A percentile compares a stretch with the other conserved stretches of the same genome.
Conservation (phyloP, 2,797 vertebrate species). For the Passerculus sandwichensis region DNA sequence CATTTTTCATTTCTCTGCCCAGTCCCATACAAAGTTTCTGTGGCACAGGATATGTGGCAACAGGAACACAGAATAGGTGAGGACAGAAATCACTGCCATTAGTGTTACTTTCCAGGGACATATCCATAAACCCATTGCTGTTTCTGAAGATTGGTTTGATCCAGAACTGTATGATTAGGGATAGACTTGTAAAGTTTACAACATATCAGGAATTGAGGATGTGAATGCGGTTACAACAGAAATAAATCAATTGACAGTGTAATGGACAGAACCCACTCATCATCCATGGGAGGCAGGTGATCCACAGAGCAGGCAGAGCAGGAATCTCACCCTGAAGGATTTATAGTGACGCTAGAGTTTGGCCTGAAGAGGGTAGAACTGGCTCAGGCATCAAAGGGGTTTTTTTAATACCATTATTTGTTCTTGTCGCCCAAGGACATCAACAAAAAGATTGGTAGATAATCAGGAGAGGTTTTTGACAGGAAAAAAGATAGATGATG, state of each 20-base stretch:
- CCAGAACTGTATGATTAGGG: neutral
- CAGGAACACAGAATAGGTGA: neutral
- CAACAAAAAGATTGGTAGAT: slow-evolving; percentile 47
- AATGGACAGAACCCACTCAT: neutral
- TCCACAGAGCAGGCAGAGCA: neutral
- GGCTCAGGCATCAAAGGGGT: neutral
- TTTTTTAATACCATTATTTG: slow-evolving; percentile 47
- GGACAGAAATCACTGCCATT: neutral
- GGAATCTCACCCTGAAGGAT: slow-evolving; percentile 30
- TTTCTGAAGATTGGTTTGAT: neutral
- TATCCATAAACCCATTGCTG: neutral
- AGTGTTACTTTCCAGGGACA: neutral
- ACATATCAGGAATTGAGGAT: neutral
- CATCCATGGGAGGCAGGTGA: slow-evolving; percentile 17
- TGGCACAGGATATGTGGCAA: neutral
- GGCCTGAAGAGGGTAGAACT: slow-evolving; percentile 4
- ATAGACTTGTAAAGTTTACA: neutral
- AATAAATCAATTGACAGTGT: slow-evolving; percentile 32
- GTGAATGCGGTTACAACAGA: neutral
- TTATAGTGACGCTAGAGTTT: slow-evolving; percentile 30
- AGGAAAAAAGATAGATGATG: slow-evolving; percentile 48
- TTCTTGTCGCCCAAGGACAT: neutral
- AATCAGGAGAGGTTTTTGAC: slow-evolving; percentile 57
- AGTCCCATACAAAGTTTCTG: neutral
- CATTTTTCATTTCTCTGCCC: neutral